These are phyloP conservation scores for Cylas formicarius DNA, from an alignment of 1,140 invertebrate genomes.

Conservation along the genomic window DNA sequence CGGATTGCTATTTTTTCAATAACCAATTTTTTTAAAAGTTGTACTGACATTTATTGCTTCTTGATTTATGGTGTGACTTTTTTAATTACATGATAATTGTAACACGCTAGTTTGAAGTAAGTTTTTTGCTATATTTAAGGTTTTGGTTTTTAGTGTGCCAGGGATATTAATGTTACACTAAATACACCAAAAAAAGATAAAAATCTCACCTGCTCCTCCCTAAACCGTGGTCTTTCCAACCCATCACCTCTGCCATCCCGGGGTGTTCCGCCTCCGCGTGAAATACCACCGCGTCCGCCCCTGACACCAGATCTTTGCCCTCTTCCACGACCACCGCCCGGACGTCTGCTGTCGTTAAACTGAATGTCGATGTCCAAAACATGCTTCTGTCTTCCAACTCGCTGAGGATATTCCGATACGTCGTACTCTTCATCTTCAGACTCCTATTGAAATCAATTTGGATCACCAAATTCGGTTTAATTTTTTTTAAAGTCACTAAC, in stretches of 20 bases:
- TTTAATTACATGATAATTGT: too few relatives aligned
- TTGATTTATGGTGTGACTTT: too few relatives aligned
- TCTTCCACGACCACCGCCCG: conserved; percentile 55
- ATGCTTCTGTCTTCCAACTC: conserved; percentile 79
- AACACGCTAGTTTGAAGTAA: too few relatives aligned
- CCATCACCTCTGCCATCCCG: conserved; percentile 26
- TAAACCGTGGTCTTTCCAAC: conserved; percentile 33
- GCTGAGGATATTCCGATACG: conserved; percentile 74
- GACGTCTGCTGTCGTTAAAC: conserved; percentile 74
- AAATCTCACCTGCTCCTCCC: conserved; percentile 35
- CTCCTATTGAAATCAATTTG: conserved; percentile 27
- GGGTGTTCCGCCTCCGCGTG: conserved; percentile 27
- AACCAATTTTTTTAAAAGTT: too few relatives aligned
- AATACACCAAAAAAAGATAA: conserved; percentile 3
- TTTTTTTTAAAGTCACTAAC: conserved; percentile 42
- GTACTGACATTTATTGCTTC: too few relatives aligned
- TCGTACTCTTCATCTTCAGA: conserved; percentile 63
- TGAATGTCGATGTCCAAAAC: conserved; percentile 84
- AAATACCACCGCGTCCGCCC: conserved; percentile 30
- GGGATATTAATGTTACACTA: conserved; percentile 13
- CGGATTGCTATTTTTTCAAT: too few relatives aligned
- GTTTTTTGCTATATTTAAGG: too few relatives aligned
- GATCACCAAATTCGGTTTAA: background rate
- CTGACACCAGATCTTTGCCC: conserved; percentile 42
- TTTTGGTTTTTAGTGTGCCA: too few relatives aligned